Percentiles rank a stretch among this genome's conserved stretches.
These are phyloP conservation scores for Allacma fusca DNA, from an alignment of 2,888 invertebrate genomes.

Conservation along the genomic window DNA sequence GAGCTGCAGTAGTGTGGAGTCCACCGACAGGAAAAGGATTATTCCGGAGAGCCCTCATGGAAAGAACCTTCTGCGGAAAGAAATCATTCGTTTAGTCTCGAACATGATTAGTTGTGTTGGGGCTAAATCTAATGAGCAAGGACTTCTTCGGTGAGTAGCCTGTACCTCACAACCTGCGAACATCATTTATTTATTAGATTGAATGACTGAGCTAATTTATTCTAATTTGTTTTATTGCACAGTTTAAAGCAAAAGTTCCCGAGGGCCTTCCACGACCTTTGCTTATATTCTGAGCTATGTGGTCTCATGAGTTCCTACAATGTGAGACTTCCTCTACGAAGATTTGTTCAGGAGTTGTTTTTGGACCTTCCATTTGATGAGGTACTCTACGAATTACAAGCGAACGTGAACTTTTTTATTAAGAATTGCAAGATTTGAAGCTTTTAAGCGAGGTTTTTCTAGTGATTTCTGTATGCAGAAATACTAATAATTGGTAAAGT, in stretches of 20 bases:
- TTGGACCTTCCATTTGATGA: constrained; percentile 80
- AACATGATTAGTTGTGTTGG: constrained; percentile 81
- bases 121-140: constrained; percentile 81
- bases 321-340: constrained; percentile 81
- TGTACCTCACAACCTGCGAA: background rate
- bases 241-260: constrained; percentile 69
- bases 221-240: background rate
- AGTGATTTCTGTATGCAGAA: too few relatives aligned
- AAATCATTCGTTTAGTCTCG: constrained; percentile 76
- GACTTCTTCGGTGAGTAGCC: constrained; percentile 71
- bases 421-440: background rate
- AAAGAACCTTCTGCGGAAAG: constrained; percentile 66
- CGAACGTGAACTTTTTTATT: background rate
- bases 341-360: constrained; percentile 93
- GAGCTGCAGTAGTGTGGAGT: constrained; percentile 46
- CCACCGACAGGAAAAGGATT: constrained; percentile 41
- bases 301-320: constrained; percentile 79
- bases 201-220: too few relatives aligned
- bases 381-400: constrained; percentile 61
- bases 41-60: constrained; percentile 52
- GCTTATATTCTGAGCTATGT: constrained; percentile 92
- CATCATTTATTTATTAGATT: too few relatives aligned
- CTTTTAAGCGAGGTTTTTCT: too few relatives aligned
- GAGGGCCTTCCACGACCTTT: constrained; percentile 75
- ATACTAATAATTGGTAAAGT: too few relatives aligned